Percentiles rank a stretch among this genome's conserved stretches.
phyloP scores from a whole-genome alignment of 2,113 vertebrate species.

The Actinemys pallida region DNA sequence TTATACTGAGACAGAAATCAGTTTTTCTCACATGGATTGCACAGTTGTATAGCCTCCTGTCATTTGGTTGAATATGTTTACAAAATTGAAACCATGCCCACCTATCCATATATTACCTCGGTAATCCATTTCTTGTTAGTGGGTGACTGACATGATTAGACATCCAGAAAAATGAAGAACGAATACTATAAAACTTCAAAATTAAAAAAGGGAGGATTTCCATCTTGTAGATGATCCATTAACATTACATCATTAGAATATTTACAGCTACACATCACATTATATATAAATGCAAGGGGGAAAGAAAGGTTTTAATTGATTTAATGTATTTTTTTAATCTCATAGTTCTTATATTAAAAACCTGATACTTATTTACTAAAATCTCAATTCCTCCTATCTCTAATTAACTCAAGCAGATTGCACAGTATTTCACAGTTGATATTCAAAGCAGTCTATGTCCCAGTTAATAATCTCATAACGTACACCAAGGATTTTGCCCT shows the following conservation, averaged over 20 bases:
- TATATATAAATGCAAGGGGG: fast-evolving
- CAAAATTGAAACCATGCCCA: background rate
- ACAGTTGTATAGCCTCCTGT: background rate
- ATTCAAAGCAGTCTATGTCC: constrained; percentile 3
- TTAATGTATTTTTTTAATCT: background rate
- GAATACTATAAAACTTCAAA: background rate
- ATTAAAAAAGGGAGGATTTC: background rate
- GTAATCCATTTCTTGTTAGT: background rate
- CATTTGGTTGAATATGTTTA: background rate
- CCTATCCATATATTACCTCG: background rate
- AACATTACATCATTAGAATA: background rate
- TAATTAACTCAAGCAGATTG: background rate
- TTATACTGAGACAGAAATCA: background rate
- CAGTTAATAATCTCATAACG: background rate
- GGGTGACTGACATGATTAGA: background rate
- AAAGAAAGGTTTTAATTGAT: background rate
- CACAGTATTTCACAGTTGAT: background rate
- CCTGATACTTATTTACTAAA: background rate
- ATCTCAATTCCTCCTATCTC: background rate
- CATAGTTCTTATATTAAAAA: background rate
- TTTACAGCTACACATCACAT: background rate
- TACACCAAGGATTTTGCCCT: background rate
- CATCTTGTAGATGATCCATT: background rate
- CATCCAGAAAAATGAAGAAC: background rate
- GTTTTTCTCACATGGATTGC: background rate